Evolutionary conservation across 2,888 invertebrate species (phyloP), one percentile per base, ranked within the genome.

Genomic region (Drosophila fulvimacula): DNA sequence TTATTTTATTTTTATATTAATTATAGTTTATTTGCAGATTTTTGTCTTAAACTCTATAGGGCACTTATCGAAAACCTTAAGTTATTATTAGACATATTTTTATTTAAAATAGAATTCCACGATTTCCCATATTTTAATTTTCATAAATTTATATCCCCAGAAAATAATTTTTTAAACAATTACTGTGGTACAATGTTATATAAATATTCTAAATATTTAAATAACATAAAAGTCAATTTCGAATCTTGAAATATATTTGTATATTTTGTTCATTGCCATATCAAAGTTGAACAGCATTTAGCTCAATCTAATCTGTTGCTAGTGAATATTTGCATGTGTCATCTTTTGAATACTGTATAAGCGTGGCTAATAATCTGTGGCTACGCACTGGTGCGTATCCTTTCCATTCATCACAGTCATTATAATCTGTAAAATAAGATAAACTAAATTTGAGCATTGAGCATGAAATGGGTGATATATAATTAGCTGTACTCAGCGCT

Each of bases 331-430:
- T n/a, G 3, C 3, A 17, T 30, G 3, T 11, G 46, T 27, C 27
- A 46, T 27, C 4, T 10, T 15, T 15, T 3, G 15, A 24, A 1
- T 21, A 15, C 15, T 15, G 10, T 27, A n/a, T n/a, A 27, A 27
- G 30, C 17, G 46, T 48, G 11, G 46, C 9, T 48, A 17, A 46
- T 46, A 30, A 46, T 46, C n/a, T 46, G 11, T 17, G 5, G 11
- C 27, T 48, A 53, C 24, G 68, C 86, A 76, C 17, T 68, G 67
- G 32, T 7, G 72, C 83, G 44, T 64, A 30, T 19, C 34, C 51
- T 32, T 36, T 38, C 1, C 7, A 17, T 13, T 32, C 49, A 61
- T 58, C 57, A 38, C n/a, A 41, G 19, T 27, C 32, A 71, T 69
- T 46, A 66, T 34, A 34, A 58, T 49, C 17, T 38, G 15, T 39